A percentile compares a stretch with the other conserved stretches of the same genome.
These are phyloP conservation scores for Caenorhabditis latens DNA, from an alignment of 1,140 invertebrate species.

Conservation along the genomic window DNA sequence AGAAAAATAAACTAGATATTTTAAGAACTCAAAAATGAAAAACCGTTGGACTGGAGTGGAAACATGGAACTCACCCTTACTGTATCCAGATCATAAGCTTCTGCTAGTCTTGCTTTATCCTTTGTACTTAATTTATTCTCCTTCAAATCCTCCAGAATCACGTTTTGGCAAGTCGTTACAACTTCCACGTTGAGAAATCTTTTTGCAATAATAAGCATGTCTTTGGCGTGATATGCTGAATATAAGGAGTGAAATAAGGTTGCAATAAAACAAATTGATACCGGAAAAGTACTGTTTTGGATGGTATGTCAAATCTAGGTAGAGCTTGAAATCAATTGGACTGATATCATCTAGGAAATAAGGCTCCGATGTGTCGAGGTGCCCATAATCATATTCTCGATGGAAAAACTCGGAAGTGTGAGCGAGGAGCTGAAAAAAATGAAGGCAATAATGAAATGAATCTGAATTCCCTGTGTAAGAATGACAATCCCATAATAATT, in stretches of 20 bases:
- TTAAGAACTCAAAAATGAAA: too few species aligned
- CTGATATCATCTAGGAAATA: neutral
- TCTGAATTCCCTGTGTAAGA: too few species aligned
- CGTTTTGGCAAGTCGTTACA: neutral
- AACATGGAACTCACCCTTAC: neutral
- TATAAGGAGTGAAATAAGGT: neutral
- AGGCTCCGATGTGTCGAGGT: neutral
- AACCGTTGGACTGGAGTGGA: too few species aligned
- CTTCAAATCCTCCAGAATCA: slow-evolving; percentile 16
- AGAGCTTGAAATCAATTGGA: neutral
- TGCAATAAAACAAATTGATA: neutral
- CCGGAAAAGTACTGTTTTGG: slow-evolving; percentile 39
- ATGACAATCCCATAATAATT: neutral
- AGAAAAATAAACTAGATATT: neutral
- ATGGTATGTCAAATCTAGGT: slow-evolving; percentile 16
- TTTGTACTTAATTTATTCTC: slow-evolving; percentile 30
- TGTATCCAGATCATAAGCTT: slow-evolving; percentile 5
- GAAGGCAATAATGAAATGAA: neutral
- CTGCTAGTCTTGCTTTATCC: slow-evolving; percentile 3
- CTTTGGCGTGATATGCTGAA: slow-evolving; percentile 3
- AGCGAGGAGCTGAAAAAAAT: slow-evolving; percentile 14
- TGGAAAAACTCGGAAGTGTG: neutral
- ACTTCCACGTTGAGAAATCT: neutral
- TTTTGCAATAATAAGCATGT: neutral
- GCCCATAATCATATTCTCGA: neutral